phyloP scores from a whole-genome alignment of 23 tunicate species.

The Halocynthia aurantium region DNA sequence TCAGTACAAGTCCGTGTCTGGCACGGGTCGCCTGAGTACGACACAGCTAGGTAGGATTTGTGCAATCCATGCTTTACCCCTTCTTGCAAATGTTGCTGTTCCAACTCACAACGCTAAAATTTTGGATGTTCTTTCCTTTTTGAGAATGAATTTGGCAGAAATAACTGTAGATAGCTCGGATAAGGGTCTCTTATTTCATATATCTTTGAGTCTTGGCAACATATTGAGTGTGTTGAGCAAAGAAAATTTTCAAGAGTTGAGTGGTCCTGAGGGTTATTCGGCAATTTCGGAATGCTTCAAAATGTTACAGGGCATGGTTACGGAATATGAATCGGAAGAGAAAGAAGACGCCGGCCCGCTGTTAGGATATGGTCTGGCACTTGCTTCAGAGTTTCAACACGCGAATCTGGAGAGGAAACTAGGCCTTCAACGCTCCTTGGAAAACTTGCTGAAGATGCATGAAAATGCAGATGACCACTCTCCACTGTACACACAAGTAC shows the following conservation, averaged over 20 bases:
- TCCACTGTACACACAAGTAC: not conserved
- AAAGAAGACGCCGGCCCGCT: constrained; percentile 6
- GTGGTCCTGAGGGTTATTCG: not conserved
- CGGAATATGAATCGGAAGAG: not conserved
- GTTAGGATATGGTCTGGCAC: constrained; percentile 11
- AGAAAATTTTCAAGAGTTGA: constrained; percentile 1
- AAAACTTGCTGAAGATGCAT: not conserved
- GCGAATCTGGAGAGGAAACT: not conserved
- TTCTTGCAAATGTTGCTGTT: constrained; percentile 13
- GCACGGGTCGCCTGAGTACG: constrained; percentile 47
- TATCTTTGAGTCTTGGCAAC: constrained; percentile 20
- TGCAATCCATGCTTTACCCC: constrained; percentile 42
- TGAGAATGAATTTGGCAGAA: not conserved
- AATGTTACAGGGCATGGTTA: not conserved
- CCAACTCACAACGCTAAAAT: constrained; percentile 17
- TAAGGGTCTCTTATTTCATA: constrained; percentile 8
- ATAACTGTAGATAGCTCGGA: not conserved
- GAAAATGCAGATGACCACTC: not conserved
- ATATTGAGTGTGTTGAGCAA: constrained; percentile 21
- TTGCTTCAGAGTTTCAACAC: not conserved
- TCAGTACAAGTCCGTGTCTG: constrained; percentile 63
- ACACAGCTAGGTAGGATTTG: constrained; percentile 63
- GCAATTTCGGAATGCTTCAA: not conserved
- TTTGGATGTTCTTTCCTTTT: not conserved
- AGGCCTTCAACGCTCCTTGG: not conserved